Conservation (phyloP, 1,140 invertebrate species). For the Bombus affinis region DNA sequence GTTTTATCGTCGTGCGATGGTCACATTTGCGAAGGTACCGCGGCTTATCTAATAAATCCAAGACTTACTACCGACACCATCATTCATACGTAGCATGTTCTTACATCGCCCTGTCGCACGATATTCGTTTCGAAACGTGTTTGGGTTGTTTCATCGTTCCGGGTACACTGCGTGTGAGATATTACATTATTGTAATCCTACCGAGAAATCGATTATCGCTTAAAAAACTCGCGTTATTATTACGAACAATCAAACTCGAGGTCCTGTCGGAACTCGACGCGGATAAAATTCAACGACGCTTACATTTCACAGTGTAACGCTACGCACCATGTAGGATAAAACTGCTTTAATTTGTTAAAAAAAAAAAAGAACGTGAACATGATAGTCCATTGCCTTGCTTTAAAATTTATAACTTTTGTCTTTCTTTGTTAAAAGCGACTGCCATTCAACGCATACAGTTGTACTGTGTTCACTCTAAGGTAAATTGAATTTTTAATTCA, state of each 20-base stretch:
- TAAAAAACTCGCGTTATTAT: constrained; percentile 23
- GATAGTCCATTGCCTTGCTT: constrained; percentile 12
- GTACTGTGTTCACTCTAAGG: neutral
- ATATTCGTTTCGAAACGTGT: constrained; percentile 14
- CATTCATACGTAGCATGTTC: neutral
- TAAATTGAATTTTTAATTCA: neutral
- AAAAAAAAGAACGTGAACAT: constrained; percentile 21
- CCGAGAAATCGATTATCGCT: constrained; percentile 31
- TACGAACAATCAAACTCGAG: constrained; percentile 40
- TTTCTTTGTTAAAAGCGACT: constrained; percentile 13
- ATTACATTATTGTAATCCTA: constrained; percentile 20
- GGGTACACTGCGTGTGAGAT: constrained; percentile 25
- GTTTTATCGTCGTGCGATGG: constrained; percentile 54
- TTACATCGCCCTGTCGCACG: constrained; percentile 24
- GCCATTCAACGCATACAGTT: constrained; percentile 8
- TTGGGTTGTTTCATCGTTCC: neutral
- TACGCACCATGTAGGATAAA: constrained; percentile 34
- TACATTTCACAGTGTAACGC: constrained; percentile 30
- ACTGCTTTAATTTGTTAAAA: constrained; percentile 4
- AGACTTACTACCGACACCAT: constrained; percentile 38
- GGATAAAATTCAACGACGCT: constrained; percentile 50
- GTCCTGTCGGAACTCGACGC: constrained; percentile 25
- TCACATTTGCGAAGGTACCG: constrained; percentile 59
- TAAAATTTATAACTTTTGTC: neutral
- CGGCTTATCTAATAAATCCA: constrained; percentile 40